These are phyloP conservation scores for Carterocephalus palaemon DNA, from an alignment of 2,888 invertebrate genomes.

Conservation along the genomic window DNA sequence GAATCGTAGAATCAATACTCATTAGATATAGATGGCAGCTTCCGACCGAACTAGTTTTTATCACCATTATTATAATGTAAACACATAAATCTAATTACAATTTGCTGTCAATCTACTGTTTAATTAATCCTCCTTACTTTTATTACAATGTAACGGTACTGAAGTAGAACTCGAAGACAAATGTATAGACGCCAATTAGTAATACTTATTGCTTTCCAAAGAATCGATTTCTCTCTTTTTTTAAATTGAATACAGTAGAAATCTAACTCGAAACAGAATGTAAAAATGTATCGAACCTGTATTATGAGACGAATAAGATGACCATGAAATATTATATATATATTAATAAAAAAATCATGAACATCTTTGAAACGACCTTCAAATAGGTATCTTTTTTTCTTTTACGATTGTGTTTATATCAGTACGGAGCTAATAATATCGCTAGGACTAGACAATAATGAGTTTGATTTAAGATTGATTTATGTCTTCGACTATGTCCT, in stretches of 20 bases:
- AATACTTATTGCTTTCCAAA: no score
- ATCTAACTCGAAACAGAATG: no score
- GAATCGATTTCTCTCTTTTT: no score
- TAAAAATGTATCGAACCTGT: no score
- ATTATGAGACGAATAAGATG: no score
- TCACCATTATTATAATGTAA: conserved; percentile 52
- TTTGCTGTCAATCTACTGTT: conserved; percentile 55
- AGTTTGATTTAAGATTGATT: conserved; percentile 24
- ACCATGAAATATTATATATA: no score
- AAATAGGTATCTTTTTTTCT: conserved; percentile 22
- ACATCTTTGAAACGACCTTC: conserved; percentile 27
- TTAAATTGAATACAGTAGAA: no score
- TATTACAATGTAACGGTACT: no score
- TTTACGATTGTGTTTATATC: conserved; percentile 27
- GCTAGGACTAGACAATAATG: conserved; percentile 26
- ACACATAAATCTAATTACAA: conserved; percentile 58
- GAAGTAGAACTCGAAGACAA: no score
- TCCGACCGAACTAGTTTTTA: conserved; percentile 41
- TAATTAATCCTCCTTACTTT: conserved; percentile 53
- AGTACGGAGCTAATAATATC: conserved; percentile 28
- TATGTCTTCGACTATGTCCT: no score
- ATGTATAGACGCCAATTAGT: no score
- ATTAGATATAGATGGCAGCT: conserved; percentile 6
- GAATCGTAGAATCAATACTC: no score
- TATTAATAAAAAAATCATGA: background rate